A percentile compares a stretch with the other conserved stretches of the same genome.
Evolutionary conservation across 2,888 invertebrate species (phyloP).

Genomic region (Ariolimax columbianus): DNA sequence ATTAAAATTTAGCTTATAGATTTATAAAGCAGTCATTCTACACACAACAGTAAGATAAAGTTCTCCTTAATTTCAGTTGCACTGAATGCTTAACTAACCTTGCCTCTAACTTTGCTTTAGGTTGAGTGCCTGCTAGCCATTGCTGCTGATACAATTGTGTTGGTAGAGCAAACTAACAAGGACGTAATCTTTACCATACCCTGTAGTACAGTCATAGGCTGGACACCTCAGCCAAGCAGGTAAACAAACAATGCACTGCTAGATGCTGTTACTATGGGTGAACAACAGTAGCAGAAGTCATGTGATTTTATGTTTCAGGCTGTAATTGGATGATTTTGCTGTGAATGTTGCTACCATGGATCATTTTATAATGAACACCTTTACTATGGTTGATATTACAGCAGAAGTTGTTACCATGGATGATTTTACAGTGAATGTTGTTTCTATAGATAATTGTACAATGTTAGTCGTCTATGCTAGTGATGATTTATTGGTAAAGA

Average conservation of each 20-base stretch:
- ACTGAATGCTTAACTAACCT: not conserved
- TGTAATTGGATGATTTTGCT: too few relatives aligned
- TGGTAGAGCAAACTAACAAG: constrained; percentile 89
- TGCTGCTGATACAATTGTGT: constrained; percentile 90
- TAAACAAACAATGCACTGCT: too few relatives aligned
- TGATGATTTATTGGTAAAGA: not conserved
- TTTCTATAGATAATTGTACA: not conserved
- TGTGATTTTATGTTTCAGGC: too few relatives aligned
- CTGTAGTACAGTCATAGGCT: constrained; percentile 88
- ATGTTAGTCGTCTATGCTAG: not conserved
- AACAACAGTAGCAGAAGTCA: too few relatives aligned
- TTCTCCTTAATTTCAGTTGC: not conserved
- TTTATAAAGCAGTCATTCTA: not conserved
- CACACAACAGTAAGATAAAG: not conserved
- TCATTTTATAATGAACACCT: not conserved
- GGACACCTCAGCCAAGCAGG: constrained; percentile 84
- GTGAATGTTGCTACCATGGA: not conserved
- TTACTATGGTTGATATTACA: not conserved
- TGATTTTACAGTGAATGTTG: not conserved
- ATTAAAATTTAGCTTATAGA: not conserved
- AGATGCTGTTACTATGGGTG: too few relatives aligned
- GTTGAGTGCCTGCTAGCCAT: constrained; percentile 91
- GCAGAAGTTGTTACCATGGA: not conserved
- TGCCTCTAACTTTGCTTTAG: constrained; percentile 47
- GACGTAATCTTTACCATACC: constrained; percentile 92